Evolutionary conservation across 2,888 invertebrate genomes (phyloP).

Genomic region (Macropis europaea): DNA sequence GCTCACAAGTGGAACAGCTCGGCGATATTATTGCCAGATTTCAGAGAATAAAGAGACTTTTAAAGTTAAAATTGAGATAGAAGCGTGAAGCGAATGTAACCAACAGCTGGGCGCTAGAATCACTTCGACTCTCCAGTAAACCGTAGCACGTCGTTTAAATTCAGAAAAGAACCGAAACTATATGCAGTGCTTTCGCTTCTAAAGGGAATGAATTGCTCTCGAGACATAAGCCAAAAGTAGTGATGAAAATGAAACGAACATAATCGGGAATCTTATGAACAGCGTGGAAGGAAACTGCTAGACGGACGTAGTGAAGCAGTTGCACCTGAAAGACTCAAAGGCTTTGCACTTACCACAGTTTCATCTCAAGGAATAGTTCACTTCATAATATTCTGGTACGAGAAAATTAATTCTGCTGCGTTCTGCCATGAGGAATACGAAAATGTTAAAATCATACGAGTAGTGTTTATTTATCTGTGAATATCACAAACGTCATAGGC

Average conservation of each 20-base stretch:
- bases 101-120: neutral
- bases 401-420: neutral
- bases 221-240: neutral
- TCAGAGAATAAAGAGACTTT: slow-evolving; percentile 47
- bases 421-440: neutral
- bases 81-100: slow-evolving; percentile 32
- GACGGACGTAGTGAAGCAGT: neutral
- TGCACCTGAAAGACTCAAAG: neutral
- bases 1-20: neutral
- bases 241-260: slow-evolving; percentile 1
- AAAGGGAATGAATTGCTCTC: neutral
- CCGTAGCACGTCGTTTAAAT: neutral
- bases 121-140: slow-evolving; percentile 2
- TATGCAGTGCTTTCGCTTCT: slow-evolving; percentile 4
- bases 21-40: slow-evolving; percentile 34
- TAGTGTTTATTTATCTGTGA: slow-evolving; percentile 2
- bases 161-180: slow-evolving; percentile 1
- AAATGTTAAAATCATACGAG: neutral
- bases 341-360: neutral
- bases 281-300: neutral
- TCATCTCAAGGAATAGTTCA: slow-evolving; percentile 1
- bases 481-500: neutral
- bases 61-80: slow-evolving; percentile 59
- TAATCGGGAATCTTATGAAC: neutral
- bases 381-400: neutral